Evolutionary conservation across 2,888 invertebrate genomes (phyloP), one percentile per base, ranked within the genome.

Genomic region (Pseudococcus longispinus): DNA sequence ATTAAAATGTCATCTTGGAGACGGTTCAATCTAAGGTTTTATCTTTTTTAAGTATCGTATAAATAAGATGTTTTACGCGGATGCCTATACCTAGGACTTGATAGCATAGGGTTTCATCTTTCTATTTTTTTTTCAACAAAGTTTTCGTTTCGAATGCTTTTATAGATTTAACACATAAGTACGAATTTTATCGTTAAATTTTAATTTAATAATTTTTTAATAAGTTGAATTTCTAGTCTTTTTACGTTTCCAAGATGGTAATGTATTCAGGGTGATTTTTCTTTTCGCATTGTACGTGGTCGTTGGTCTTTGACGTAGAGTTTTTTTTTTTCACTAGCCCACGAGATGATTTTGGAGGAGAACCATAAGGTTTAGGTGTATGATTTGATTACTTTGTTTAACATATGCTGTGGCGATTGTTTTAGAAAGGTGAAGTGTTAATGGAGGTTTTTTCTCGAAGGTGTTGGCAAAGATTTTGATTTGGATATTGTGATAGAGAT

Each of bases 21-120:
- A 55, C 32, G 60, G 51, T 84, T 84, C 84, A 84, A 84, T 84
- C 23, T 60, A n/a, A 51, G 46, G 51, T 51, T 84, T 84, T 84
- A 84, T 84, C 84, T 26, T 84, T 84, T 60, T 29, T 18, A 84
- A 55, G 32, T 37, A 84, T 84, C 84, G 77, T 42, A 80, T 80
- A 80, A 80, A 80, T 80, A 80, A 80, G 77, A 80, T 42, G 77
- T 80, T 80, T 80, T 80, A 80, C 77, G 77, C 42, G 77, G 37
- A 80, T 80, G 37, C 77, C 11, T 42, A 20, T 32, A 70, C 13
- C 20, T 2, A n/a, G n/a, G n/a, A n/a, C 44, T 20, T n/a, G n/a
- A n/a, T n/a, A n/a, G n/a, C 15, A 20, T 60, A 23, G 60, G 20
- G n/a, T 46, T 46, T 46, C n/a, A n/a, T n/a, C n/a, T n/a, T n/a